Evolutionary conservation across 1,140 invertebrate genomes (phyloP), one percentile per base, ranked within the genome.

Genomic region (Mercenaria mercenaria): DNA sequence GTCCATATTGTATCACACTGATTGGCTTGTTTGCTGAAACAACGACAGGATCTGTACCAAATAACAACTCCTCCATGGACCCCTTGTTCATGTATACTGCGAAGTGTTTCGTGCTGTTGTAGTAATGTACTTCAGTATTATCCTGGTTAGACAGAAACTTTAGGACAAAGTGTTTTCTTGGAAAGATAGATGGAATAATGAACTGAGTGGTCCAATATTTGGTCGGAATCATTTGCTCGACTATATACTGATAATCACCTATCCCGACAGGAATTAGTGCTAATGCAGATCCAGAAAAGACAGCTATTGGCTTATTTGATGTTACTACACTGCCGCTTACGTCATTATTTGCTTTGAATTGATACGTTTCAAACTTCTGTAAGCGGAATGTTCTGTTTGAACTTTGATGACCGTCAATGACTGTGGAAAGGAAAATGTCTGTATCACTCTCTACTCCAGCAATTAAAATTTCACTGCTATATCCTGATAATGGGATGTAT

Each of bases 301-400:
- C 72, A 76, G 72, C 72, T 4, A 76, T n/a, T 43, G 72, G 72
- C 26, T 76, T 76, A 50, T 47, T 50, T 26, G 39, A 43, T 3
- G 26, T 50, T 50, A 76, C n/a, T 1, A 76, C 37, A 29, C 39
- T 76, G 39, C 41, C 41, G n/a, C 72, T 76, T 76, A 76, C 3
- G 47, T 76, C 72, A 26, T n/a, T 47, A 1, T 29, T 64, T 29
- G 59, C 20, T 64, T 64, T 64, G 8, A 64, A 64, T 26, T 64
- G 59, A 64, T 64, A 64, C 1, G n/a, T 64, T 15, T 64, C 59
- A 29, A 64, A 64, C 26, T 64, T 64, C 29, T 64, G 59, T 4
- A 64, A 29, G 26, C 26, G 59, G 29, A 64, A 64, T 29, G 59
- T 64, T 64, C 1, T 29, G 26, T 64, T 64, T 29, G 59, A 64